These are phyloP conservation scores for Silvanus unidentatus DNA, from an alignment of 2,888 invertebrate species.

Conservation along the genomic window DNA sequence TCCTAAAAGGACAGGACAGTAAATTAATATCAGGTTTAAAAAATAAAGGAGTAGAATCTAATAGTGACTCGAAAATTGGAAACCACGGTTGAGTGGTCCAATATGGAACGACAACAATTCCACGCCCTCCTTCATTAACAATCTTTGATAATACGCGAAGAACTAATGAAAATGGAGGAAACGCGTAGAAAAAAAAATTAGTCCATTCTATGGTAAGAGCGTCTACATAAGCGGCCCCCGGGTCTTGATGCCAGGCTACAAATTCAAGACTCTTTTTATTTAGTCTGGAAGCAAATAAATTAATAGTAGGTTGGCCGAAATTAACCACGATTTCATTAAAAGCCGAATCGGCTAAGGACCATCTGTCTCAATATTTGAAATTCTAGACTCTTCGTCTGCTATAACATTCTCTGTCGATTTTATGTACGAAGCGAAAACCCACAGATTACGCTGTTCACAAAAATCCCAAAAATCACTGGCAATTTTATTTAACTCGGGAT, in stretches of 20 bases:
- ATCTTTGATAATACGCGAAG: too few relatives aligned
- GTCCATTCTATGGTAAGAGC: conserved; percentile 3
- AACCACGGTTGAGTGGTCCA: too few relatives aligned
- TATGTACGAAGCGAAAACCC: background rate
- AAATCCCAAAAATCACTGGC: background rate
- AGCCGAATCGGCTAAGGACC: background rate
- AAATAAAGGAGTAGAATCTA: too few relatives aligned
- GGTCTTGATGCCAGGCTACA: conserved; percentile 4
- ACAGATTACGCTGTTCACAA: background rate
- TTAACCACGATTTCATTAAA: background rate
- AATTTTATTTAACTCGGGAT: background rate
- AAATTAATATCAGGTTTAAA: too few relatives aligned
- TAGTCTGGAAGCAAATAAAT: conserved; percentile 5
- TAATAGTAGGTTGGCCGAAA: conserved; percentile 1
- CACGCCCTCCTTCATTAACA: too few relatives aligned
- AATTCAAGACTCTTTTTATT: conserved; percentile 3
- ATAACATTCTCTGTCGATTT: background rate
- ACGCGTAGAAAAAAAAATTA: conserved; percentile 3
- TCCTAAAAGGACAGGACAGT: too few relatives aligned
- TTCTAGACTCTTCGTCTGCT: background rate
- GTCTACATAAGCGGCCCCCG: background rate
- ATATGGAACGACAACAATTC: too few relatives aligned
- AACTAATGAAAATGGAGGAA: conserved; percentile 6
- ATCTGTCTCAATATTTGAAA: background rate
- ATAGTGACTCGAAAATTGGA: too few relatives aligned